phyloP scores from a whole-genome alignment of 2,797 vertebrate species.

The Cottoperca gobio region DNA sequence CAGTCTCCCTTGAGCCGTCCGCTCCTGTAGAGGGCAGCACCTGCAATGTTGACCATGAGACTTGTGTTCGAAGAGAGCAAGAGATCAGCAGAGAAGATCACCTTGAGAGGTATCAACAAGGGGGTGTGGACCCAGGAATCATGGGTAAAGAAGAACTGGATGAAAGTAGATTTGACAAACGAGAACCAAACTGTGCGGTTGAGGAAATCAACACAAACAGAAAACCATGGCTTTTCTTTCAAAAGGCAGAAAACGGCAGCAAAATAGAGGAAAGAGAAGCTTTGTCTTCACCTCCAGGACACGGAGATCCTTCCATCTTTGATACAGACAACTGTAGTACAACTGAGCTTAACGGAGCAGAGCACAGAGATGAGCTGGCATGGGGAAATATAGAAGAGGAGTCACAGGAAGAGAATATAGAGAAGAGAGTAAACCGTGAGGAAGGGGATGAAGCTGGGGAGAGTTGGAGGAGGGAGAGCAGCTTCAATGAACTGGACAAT shows the following conservation, averaged over 20 bases:
- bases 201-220: slow-evolving; percentile 8
- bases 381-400: slow-evolving; percentile 8
- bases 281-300: slow-evolving; percentile 11
- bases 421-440: slow-evolving; percentile 5
- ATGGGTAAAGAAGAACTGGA: slow-evolving; percentile 23
- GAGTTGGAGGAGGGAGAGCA: neutral
- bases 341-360: neutral
- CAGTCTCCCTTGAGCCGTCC: slow-evolving; percentile 22
- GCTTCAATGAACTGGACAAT: neutral
- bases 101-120: neutral
- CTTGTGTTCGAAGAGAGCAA: neutral
- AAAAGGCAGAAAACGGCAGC: neutral
- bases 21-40: slow-evolving; percentile 57
- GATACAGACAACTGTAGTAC: neutral
- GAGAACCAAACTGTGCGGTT: neutral
- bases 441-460: neutral
- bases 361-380: slow-evolving; percentile 5
- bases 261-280: slow-evolving; percentile 15
- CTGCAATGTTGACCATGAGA: neutral
- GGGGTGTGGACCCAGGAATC: neutral
- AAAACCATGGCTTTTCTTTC: slow-evolving; percentile 16
- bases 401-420: neutral
- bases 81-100: slow-evolving; percentile 10
- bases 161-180: neutral
- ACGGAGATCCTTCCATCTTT: neutral